Percentiles rank a stretch among this genome's conserved stretches.
These are phyloP conservation scores for Labeo catla DNA, from an alignment of 2,113 vertebrate genomes.

Conservation along the genomic window DNA sequence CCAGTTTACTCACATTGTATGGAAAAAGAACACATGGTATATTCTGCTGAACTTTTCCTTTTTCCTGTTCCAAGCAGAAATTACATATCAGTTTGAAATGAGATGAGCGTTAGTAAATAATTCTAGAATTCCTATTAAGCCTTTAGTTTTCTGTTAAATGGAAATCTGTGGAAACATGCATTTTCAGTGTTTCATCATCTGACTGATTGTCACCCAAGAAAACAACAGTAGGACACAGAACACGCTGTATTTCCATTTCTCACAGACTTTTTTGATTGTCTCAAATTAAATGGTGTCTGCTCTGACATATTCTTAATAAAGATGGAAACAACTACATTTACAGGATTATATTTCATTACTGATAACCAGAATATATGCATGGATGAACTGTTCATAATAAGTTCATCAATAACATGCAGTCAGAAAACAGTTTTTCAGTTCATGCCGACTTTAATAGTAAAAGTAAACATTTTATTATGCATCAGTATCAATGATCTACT, in stretches of 20 bases:
- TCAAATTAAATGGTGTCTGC: background rate
- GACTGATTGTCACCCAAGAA: background rate
- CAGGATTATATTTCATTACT: background rate
- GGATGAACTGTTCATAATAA: background rate
- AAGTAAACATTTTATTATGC: no score
- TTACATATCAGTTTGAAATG: no score
- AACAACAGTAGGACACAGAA: background rate
- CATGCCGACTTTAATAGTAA: background rate
- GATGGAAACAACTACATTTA: background rate
- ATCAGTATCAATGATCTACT: no score
- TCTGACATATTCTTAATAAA: background rate
- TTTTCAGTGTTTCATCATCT: background rate
- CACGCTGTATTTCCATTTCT: background rate
- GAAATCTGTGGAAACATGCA: background rate
- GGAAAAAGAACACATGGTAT: no score
- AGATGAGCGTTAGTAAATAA: no score
- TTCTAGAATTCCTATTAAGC: background rate
- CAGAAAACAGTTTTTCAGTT: background rate
- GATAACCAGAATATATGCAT: background rate
- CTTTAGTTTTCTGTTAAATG: background rate
- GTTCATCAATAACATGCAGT: no score
- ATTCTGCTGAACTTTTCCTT: no score
- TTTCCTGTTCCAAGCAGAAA: no score
- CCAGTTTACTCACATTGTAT: no score
- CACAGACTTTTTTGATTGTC: background rate